Base-by-base conservation (phyloP, 2,797 vertebrate genomes). In the Loris lydekkerianus region DNA sequence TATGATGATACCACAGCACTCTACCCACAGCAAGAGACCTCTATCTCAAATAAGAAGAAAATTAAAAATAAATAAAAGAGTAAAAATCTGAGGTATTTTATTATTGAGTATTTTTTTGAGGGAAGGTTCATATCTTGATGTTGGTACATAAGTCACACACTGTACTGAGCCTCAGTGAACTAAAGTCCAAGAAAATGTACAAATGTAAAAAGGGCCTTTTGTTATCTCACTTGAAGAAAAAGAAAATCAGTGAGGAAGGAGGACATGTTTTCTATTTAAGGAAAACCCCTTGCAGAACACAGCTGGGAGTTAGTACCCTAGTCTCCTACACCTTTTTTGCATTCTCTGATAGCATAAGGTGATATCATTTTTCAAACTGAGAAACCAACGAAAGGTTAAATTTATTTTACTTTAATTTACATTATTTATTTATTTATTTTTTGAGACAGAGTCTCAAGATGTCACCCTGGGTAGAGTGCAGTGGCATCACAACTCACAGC, bases 351-450 rank as follows among this genome's bases (percentile, higher is more conserved):
- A 75, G n/a, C n/a, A 75, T 91, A 61, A 5, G 25, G 31, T 58
- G 34, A 94, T 63, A 56, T 2, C n/a, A 73, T 29, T 83, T 91
- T 87, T 95, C 77, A 89, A 69, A 73, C 5, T 65, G 34, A 93
- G 46, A 95, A 67, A 93, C 37, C 37, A 84, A 94, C 80, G 53
- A 92, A 92, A 94, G 65, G n/a, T 60, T 86, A 85, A 72, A 17
- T 29, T 77, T 92, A 73, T 56, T 89, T 95, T 75, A 89, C 23
- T 4, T 14, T 49, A 4, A 14, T 49, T 49, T 0, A 13, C 14
- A 15, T 53, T 17, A 53, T 53, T 53, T 46, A 46, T 46, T 46
- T 46, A 46, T 46, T 46, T 46, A 46, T 46, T 46, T 46, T 53
- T 53, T 53, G 49, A 53, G 49, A 53, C 49, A 53, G 49, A 53